Evolutionary conservation across 1,140 invertebrate genomes (phyloP).

Genomic region (Planococcus citri): DNA sequence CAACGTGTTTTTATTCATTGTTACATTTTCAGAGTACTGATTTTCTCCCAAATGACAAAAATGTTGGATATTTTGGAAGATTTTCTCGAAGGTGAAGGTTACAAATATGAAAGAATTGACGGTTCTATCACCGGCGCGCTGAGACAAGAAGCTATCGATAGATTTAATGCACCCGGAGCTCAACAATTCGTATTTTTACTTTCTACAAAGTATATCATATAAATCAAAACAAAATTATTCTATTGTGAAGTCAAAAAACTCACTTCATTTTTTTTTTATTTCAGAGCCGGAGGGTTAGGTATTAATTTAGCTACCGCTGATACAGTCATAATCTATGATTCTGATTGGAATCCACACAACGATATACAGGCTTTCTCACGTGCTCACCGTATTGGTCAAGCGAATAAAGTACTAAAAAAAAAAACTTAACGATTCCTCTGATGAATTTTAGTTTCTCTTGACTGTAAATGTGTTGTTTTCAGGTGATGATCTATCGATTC

Average conservation of each 20-base stretch:
- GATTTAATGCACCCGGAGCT: conserved; percentile 49
- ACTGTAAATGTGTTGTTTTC: conserved; percentile 20
- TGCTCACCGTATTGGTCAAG: conserved; percentile 97
- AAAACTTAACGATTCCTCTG: too few relatives aligned
- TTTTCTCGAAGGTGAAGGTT: conserved; percentile 92
- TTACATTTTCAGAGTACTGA: conserved; percentile 79
- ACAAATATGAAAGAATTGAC: conserved; percentile 98
- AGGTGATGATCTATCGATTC: conserved; percentile 99
- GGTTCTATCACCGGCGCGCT: conserved; percentile 91
- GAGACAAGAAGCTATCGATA: conserved; percentile 96
- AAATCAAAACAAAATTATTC: not conserved
- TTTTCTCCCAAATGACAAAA: conserved; percentile 99
- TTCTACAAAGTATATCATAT: conserved; percentile 55
- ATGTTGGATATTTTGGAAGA: conserved; percentile 99
- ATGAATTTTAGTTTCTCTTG: too few relatives aligned
- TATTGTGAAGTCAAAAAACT: not conserved
- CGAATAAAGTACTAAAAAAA: conserved; percentile 66
- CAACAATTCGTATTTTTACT: conserved; percentile 95
- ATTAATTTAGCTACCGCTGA: conserved; percentile 99
- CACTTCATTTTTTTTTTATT: conserved; percentile 21
- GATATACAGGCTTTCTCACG: conserved; percentile 98
- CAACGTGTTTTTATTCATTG: conserved; percentile 20
- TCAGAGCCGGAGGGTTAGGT: conserved; percentile 88
- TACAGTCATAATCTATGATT: conserved; percentile 99
- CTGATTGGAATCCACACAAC: conserved; percentile 99